A percentile compares a stretch with the other conserved stretches of the same genome.
phyloP scores from a whole-genome alignment of 2,888 invertebrate genomes.

The Unio pictorum region DNA sequence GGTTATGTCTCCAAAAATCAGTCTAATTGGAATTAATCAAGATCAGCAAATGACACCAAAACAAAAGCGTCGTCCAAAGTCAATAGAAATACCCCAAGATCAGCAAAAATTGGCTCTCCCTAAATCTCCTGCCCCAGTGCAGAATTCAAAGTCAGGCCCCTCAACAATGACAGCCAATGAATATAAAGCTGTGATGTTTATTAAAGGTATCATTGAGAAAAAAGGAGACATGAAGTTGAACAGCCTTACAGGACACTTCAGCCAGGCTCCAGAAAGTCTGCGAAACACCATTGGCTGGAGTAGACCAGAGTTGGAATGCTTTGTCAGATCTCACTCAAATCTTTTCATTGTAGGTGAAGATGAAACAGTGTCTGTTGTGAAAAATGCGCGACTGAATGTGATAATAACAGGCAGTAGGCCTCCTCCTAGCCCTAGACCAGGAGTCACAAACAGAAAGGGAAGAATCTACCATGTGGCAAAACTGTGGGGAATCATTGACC shows the following conservation, averaged over 20 bases:
- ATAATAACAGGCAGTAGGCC: slow-evolving; percentile 70
- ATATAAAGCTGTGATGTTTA: slow-evolving; percentile 71
- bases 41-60: slow-evolving; percentile 43
- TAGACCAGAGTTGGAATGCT: slow-evolving; percentile 67
- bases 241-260: slow-evolving; percentile 64
- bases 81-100: slow-evolving; percentile 50
- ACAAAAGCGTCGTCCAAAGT: slow-evolving; percentile 56
- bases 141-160: slow-evolving; percentile 58
- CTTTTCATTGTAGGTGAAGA: slow-evolving; percentile 67
- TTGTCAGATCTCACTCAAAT: slow-evolving; percentile 65
- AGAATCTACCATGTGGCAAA: slow-evolving; percentile 71
- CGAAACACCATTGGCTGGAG: slow-evolving; percentile 70
- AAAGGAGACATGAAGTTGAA: slow-evolving; percentile 65
- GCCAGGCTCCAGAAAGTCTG: slow-evolving; percentile 67
- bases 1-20: slow-evolving; percentile 17
- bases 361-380: slow-evolving; percentile 65
- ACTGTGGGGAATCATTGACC: slow-evolving; percentile 71
- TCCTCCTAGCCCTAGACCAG: slow-evolving; percentile 50
- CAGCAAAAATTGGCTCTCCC: slow-evolving; percentile 40
- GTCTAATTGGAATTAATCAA: slow-evolving; percentile 4
- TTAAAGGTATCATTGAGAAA: slow-evolving; percentile 70
- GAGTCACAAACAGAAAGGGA: slow-evolving; percentile 66
- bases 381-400: slow-evolving; percentile 69
- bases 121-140: slow-evolving; percentile 37
- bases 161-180: slow-evolving; percentile 72